phyloP scores from a whole-genome alignment of 2,113 vertebrate species.

The Tragelaphus buxtoni region DNA sequence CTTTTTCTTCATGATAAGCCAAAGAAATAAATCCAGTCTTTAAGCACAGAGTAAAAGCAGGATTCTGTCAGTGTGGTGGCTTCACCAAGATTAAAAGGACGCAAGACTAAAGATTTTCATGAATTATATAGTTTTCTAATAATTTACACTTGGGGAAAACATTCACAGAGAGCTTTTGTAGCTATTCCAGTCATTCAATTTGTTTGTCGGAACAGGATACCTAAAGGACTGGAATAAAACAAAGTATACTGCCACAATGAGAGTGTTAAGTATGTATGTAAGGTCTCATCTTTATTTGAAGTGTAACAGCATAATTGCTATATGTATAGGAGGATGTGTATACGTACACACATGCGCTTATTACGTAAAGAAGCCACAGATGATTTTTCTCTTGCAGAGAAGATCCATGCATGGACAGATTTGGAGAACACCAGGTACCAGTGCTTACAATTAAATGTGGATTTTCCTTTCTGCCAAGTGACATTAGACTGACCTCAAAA shows the following conservation, averaged over 20 bases:
- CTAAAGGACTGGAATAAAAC: not conserved
- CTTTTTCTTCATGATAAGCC: conserved; percentile 51
- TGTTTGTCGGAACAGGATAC: conserved; percentile 46
- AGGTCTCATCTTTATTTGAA: conserved; percentile 23
- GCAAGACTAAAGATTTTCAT: conserved; percentile 41
- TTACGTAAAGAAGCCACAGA: not conserved
- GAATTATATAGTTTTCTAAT: conserved; percentile 60
- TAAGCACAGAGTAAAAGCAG: conserved; percentile 34
- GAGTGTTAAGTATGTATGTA: not conserved
- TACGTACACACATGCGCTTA: not conserved
- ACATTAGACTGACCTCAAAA: conserved; percentile 3
- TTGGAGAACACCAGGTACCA: not conserved
- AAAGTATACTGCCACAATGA: not conserved
- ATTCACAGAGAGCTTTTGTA: conserved; percentile 30
- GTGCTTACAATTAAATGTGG: conserved; percentile 20
- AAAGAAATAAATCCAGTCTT: conserved; percentile 60
- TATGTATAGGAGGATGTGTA: not conserved
- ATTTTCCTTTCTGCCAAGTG: not conserved
- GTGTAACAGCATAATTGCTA: not conserved
- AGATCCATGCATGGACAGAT: not conserved
- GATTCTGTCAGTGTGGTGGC: conserved; percentile 39
- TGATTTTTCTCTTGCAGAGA: conserved; percentile 22
- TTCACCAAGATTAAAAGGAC: conserved; percentile 52
- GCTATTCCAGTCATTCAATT: conserved; percentile 9
- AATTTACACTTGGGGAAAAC: conserved; percentile 29